Conservation (phyloP, 2,797 vertebrate genomes). For the Lepilemur septentrionalis region DNA sequence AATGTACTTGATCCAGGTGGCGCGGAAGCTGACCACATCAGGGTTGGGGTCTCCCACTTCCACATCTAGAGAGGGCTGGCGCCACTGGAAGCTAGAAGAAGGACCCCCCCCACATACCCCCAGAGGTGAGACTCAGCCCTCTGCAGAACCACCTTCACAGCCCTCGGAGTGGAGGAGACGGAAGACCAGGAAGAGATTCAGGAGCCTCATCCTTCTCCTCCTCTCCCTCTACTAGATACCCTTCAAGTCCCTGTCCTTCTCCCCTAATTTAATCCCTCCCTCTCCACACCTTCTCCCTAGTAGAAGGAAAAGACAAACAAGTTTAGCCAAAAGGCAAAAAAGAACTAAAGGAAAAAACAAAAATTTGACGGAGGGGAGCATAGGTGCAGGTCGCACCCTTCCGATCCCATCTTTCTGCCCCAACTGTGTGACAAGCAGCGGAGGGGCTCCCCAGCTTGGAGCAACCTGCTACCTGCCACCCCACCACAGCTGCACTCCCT, state of each 20-base stretch:
- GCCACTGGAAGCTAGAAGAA: constrained; percentile 89
- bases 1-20: constrained; percentile 92
- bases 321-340: background rate
- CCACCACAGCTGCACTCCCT: background rate
- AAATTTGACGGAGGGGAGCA: background rate
- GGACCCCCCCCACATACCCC: background rate
- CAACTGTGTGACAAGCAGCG: background rate
- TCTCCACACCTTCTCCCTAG: background rate
- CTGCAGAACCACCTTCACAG: background rate
- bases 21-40: constrained; percentile 92
- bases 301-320: constrained; percentile 40
- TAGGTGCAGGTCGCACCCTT: background rate
- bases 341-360: background rate
- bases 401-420: background rate
- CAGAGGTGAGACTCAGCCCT: background rate
- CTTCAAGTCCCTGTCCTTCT: background rate
- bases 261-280: background rate
- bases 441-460: background rate
- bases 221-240: background rate
- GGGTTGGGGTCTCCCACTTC: constrained; percentile 92
- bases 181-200: background rate
- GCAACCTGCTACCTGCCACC: background rate
- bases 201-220: background rate
- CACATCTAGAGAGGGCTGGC: constrained; percentile 92
- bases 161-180: background rate